Conservation (phyloP, 1,140 invertebrate species). For the Drosophila nebulosa region DNA sequence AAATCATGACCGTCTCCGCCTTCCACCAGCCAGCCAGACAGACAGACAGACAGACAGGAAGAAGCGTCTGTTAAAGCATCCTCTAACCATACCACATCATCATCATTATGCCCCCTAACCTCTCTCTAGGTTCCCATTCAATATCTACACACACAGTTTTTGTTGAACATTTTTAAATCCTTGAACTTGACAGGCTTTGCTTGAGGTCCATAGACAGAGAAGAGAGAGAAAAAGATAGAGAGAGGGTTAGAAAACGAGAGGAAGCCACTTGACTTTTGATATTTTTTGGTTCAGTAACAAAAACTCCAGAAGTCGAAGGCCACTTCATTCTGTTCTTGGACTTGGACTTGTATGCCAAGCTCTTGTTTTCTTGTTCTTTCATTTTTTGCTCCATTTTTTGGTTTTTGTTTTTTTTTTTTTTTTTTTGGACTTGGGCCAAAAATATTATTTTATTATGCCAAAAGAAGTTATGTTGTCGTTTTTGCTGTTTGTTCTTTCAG, state of each 20-base stretch:
- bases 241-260: too few relatives aligned
- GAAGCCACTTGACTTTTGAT: conserved; percentile 41
- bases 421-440: conserved; percentile 44
- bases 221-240: too few relatives aligned
- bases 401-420: conserved; percentile 26
- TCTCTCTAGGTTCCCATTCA: conserved; percentile 17
- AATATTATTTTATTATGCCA: conserved; percentile 63
- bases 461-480: conserved; percentile 48
- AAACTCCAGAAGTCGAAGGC: conserved; percentile 33
- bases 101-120: conserved; percentile 24
- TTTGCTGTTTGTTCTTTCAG: conserved; percentile 18
- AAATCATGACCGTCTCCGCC: too few relatives aligned
- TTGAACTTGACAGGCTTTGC: conserved; percentile 54
- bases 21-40: too few relatives aligned
- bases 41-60: too few relatives aligned
- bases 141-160: conserved; percentile 12
- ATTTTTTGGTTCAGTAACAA: conserved; percentile 43
- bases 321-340: conserved; percentile 46
- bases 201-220: not conserved
- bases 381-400: conserved; percentile 11
- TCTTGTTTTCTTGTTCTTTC: conserved; percentile 1
- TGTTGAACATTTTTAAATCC: conserved; percentile 55
- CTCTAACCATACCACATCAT: conserved; percentile 23
- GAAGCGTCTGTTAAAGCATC: conserved; percentile 2
- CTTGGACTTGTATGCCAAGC: conserved; percentile 16